phyloP scores from a whole-genome alignment of 1,140 invertebrate genomes.

The Dolichoris vasculosae region DNA sequence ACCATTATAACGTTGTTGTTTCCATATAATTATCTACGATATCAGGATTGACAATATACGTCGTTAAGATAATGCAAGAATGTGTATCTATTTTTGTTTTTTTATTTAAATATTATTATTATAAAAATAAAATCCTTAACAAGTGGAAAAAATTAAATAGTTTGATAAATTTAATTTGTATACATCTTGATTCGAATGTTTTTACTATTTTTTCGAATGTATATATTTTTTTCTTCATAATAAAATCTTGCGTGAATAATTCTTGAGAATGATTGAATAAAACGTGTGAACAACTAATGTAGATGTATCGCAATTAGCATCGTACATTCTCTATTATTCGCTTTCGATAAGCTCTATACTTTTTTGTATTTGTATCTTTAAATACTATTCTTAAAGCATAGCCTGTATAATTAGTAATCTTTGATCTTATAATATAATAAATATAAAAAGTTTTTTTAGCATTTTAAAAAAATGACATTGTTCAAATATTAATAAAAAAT shows the following conservation, averaged over 20 bases:
- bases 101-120: too few relatives aligned
- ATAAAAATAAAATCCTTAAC: background rate
- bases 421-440: background rate
- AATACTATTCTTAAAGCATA: background rate
- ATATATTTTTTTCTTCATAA: background rate
- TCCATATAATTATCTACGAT: too few relatives aligned
- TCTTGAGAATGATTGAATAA: constrained; percentile 37
- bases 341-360: constrained; percentile 4
- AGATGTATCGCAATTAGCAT: constrained; percentile 9
- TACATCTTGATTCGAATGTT: background rate
- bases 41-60: too few relatives aligned
- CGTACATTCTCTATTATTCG: constrained; percentile 24
- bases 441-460: background rate
- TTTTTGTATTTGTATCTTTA: background rate
- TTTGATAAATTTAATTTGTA: constrained; percentile 10
- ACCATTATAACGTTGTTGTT: too few relatives aligned
- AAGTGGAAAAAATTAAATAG: background rate
- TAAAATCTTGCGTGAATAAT: background rate
- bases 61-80: too few relatives aligned
- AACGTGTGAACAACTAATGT: background rate
- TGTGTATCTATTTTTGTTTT: too few relatives aligned
- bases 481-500: background rate
- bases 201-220: background rate
- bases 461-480: background rate
- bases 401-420: background rate